Conservation (phyloP, 2,888 invertebrate species). For the Escarpia spicata region DNA sequence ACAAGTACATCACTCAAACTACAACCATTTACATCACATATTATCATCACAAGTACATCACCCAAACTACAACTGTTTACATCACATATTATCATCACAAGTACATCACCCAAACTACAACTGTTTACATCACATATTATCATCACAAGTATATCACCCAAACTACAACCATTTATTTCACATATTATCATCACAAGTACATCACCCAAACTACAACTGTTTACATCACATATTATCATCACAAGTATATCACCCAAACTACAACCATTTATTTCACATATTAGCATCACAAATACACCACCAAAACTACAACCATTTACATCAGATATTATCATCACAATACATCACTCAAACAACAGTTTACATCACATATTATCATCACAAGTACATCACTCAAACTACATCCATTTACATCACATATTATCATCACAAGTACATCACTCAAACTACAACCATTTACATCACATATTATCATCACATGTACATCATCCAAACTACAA, state of each 20-base stretch:
- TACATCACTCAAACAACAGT: too few relatives aligned
- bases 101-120: not conserved
- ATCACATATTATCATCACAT: slow-evolving; percentile 64
- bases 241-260: slow-evolving; percentile 67
- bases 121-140: slow-evolving; percentile 54
- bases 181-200: not conserved
- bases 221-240: slow-evolving; percentile 60
- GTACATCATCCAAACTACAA: slow-evolving; percentile 66
- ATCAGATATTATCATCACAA: too few relatives aligned
- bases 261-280: slow-evolving; percentile 28
- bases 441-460: slow-evolving; percentile 24
- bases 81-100: slow-evolving; percentile 44
- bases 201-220: slow-evolving; percentile 33
- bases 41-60: slow-evolving; percentile 41
- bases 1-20: not conserved
- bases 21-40: slow-evolving; percentile 56
- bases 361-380: too few relatives aligned
- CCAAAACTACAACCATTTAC: too few relatives aligned
- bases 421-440: too few relatives aligned
- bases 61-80: slow-evolving; percentile 38
- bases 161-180: slow-evolving; percentile 45
- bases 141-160: slow-evolving; percentile 67
- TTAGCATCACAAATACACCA: not conserved
- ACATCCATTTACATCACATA: too few relatives aligned
- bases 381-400: too few relatives aligned